Base-by-base conservation (phyloP, 2,888 invertebrate genomes). In the Ormia ochracea region DNA sequence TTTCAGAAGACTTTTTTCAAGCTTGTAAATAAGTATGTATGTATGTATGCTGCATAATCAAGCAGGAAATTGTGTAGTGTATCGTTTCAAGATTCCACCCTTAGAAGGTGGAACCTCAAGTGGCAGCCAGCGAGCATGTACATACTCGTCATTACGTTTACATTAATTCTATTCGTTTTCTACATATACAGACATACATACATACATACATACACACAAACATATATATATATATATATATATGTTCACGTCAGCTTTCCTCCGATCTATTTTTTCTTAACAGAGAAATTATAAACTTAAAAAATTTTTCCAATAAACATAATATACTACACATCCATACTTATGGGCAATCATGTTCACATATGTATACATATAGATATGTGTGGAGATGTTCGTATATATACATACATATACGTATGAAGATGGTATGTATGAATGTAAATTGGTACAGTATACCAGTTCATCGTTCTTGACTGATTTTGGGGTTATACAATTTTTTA, bases 11-110 rank as follows among this genome's bases (percentile, higher is more conserved):
- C 66, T 56, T 45, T 75, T 75, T 48, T 56, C 80, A 75, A 76
- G 65, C n/a, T n/a, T n/a, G n/a, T n/a, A n/a, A n/a, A n/a, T n/a
- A n/a, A n/a, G n/a, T n/a, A n/a, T n/a, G n/a, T n/a, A n/a, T n/a
- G n/a, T n/a, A n/a, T n/a, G n/a, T n/a, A n/a, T n/a, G n/a, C n/a
- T n/a, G n/a, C 52, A 65, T 28, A 65, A 78, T 45, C 56, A 74
- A 28, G 65, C 63, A 59, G 54, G 33, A 58, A 63, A 63, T 58
- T 74, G 56, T 70, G 5, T 31, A 38, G 70, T 21, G 31, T 33
- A 54, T 61, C 56, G 50, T 72, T 63, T 50, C 9, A 61, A 43
- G 72, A 76, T 73, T 31, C 72, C 70, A 80, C 80, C 80, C 80
- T 65, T 80, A 73, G 33, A 50, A 23, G 50, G 52, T 45, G 66